Evolutionary conservation across 2,113 vertebrate species (phyloP).

Genomic region (Takifugu flavidus): DNA sequence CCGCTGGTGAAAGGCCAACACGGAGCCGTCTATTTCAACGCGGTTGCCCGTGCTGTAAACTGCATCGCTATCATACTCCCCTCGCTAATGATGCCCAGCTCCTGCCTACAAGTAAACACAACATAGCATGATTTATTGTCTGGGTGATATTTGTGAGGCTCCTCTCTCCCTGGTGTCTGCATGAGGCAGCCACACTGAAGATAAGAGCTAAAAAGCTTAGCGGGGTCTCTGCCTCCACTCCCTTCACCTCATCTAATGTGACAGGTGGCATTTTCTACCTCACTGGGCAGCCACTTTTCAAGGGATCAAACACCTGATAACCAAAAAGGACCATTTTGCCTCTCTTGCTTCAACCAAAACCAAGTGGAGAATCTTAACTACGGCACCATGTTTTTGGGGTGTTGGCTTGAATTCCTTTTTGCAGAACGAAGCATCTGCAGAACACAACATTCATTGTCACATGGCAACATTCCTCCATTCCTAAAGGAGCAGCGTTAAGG

Average conservation of each 20-base stretch:
- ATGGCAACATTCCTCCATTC: too few relatives aligned
- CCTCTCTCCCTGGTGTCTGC: slow-evolving; percentile 25
- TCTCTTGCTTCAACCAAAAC: slow-evolving; percentile 28
- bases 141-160: slow-evolving; percentile 28
- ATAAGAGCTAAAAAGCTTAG: slow-evolving; percentile 41
- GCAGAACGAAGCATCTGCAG: too few relatives aligned
- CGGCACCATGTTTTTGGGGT: too few relatives aligned
- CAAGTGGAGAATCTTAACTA: background rate
- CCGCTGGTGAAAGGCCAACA: slow-evolving; percentile 31
- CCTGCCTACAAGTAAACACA: slow-evolving; percentile 5
- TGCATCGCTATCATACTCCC: slow-evolving; percentile 3
- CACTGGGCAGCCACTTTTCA: slow-evolving; percentile 28
- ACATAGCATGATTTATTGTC: slow-evolving; percentile 9
- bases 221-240: slow-evolving; percentile 27
- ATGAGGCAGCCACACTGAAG: slow-evolving; percentile 26
- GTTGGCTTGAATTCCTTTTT: too few relatives aligned
- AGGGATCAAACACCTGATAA: slow-evolving; percentile 42
- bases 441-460: too few relatives aligned
- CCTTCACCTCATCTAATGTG: slow-evolving; percentile 57
- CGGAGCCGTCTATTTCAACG: background rate
- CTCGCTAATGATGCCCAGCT: background rate
- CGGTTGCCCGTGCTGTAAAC: too few relatives aligned
- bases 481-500: too few relatives aligned
- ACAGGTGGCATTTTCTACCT: slow-evolving; percentile 63
- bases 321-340: slow-evolving; percentile 33